Evolutionary conservation across 2,888 invertebrate species (phyloP), one percentile per base, ranked within the genome.

Genomic region (Sesia apiformis): DNA sequence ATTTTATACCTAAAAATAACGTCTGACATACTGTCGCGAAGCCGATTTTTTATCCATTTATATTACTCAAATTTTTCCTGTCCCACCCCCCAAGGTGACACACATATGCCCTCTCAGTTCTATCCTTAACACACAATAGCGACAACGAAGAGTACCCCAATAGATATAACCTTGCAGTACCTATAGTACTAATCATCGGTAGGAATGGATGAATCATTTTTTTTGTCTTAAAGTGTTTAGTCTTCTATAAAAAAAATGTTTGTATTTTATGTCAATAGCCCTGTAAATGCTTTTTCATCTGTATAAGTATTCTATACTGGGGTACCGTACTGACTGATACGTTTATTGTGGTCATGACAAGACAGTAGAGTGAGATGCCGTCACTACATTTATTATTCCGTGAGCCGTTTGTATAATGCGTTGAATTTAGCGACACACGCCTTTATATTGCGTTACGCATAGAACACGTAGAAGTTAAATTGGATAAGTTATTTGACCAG

Each of bases 311-410:
- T 23, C 23, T 23, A 23, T 1, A 23, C 23, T 23, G 42, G 42
- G 42, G 6, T 43, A 4, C 7, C 8, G 8, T 43, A 43, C 43
- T 43, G 43, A 8, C 8, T 8, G 8, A 4, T 8, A 43, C 43
- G n/a, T 23, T 23, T 23, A 23, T 23, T 43, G 43, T 43, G 43
- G 7, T 43, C n/a, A 8, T 43, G 8, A 43, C 8, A 43, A 8
- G 43, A 43, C 43, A 43, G 8, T 43, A 8, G 43, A 43, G 43
- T 43, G 8, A 7, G 43, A 43, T 46, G 46, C 51, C 55, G 52
- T 8, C 52, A 52, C 46, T 52, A 55, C 52, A 55, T 55, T 53
- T 55, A 49, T 55, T 55, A 52, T 53, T 41, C 50, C 41, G 49
- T 38, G 49, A 49, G 50, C 4, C 40, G 52, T 52, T 43, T 43